Conservation (phyloP, 2,797 vertebrate species). For the Lacerta agilis region DNA sequence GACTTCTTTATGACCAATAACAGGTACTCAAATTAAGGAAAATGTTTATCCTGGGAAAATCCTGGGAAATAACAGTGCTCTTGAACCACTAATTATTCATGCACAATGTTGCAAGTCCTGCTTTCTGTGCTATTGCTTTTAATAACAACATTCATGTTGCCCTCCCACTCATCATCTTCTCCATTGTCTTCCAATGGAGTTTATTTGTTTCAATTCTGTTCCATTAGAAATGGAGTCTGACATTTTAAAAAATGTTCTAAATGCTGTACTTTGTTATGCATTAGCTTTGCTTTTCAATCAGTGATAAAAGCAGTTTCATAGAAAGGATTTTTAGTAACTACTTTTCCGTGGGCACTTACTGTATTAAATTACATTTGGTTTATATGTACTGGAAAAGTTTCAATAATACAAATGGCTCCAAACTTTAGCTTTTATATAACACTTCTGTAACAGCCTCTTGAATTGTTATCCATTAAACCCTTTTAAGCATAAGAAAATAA, state of each 20-base stretch:
- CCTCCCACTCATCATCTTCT: neutral
- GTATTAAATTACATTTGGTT: constrained; percentile 65
- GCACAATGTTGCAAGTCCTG: constrained; percentile 1
- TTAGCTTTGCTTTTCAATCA: constrained; percentile 42
- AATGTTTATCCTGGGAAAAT: neutral
- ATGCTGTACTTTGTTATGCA: constrained; percentile 43
- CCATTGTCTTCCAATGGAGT: constrained; percentile 2
- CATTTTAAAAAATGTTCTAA: constrained; percentile 41
- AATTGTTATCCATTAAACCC: constrained; percentile 56
- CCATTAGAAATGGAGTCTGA: constrained; percentile 58
- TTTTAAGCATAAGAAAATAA: constrained; percentile 53
- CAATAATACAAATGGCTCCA: constrained; percentile 48
- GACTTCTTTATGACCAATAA: neutral
- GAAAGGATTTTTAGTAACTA: constrained; percentile 60
- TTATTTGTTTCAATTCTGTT: constrained; percentile 47
- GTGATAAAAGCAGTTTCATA: constrained; percentile 54
- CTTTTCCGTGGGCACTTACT: constrained; percentile 45
- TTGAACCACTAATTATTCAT: neutral
- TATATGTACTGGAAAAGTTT: constrained; percentile 26
- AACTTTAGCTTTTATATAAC: constrained; percentile 46
- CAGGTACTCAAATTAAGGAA: neutral
- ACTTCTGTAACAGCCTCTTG: constrained; percentile 40
- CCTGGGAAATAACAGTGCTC: neutral
- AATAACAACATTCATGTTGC: neutral
- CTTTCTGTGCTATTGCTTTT: neutral